Evolutionary conservation across 2,888 invertebrate species (phyloP).

Genomic region (Leptodirus hochenwartii): DNA sequence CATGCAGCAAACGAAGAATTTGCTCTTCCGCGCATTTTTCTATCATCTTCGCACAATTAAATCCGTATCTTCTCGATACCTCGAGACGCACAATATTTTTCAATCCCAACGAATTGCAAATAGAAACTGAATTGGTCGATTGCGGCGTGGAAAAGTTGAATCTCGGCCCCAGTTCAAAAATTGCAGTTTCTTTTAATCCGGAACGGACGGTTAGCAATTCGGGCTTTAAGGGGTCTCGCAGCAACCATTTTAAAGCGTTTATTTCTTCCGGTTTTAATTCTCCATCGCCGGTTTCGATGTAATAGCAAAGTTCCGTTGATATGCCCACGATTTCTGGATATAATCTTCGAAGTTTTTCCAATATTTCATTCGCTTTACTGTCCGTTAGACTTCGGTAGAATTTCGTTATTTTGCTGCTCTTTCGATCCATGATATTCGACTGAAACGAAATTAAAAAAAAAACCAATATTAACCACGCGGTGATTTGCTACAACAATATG

Average conservation of each 20-base stretch:
- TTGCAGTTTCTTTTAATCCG: conserved; percentile 28
- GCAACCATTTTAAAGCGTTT: conserved; percentile 55
- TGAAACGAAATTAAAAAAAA: no score
- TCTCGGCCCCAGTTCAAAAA: conserved; percentile 87
- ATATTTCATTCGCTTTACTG: conserved; percentile 38
- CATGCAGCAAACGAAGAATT: conserved; percentile 51
- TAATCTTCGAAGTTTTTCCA: conserved; percentile 32
- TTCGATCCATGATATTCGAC: no score
- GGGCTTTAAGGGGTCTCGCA: conserved; percentile 50
- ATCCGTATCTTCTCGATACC: conserved; percentile 57
- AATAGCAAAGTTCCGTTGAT: conserved; percentile 64
- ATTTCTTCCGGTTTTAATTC: conserved; percentile 39
- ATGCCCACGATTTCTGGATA: conserved; percentile 32
- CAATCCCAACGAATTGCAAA: conserved; percentile 72
- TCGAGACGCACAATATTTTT: conserved; percentile 63
- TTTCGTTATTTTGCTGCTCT: conserved; percentile 39
- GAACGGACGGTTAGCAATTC: conserved; percentile 36
- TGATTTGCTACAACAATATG: no score
- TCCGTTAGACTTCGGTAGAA: conserved; percentile 43
- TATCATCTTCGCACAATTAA: conserved; percentile 27
- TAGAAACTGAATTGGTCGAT: conserved; percentile 91
- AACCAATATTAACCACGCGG: no score
- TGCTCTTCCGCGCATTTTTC: conserved; percentile 26
- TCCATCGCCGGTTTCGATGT: conserved; percentile 43
- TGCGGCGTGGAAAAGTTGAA: conserved; percentile 91